phyloP scores from a whole-genome alignment of 2,113 vertebrate genomes.

The Tragelaphus imberbis region DNA sequence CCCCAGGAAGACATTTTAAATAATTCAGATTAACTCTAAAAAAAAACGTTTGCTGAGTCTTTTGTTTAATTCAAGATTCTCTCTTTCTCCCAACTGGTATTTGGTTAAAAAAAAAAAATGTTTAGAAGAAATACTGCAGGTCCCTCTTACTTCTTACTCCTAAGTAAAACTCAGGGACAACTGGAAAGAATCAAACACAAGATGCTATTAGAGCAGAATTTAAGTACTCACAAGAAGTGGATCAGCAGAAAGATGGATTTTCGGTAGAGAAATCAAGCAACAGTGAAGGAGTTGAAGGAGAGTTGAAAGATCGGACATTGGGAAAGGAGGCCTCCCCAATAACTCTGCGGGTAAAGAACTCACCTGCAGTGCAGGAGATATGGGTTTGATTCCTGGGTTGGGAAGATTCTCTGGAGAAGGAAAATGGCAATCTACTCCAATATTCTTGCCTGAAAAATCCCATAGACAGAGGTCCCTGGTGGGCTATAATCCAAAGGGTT shows the following conservation, averaged over 20 bases:
- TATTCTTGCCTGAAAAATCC: neutral
- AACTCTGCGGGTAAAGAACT: neutral
- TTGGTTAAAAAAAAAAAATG: neutral
- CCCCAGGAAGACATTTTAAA: slow-evolving; percentile 46
- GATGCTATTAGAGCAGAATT: neutral
- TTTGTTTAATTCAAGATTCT: slow-evolving; percentile 49
- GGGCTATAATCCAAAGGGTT: neutral
- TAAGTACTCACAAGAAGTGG: neutral
- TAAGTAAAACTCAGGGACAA: neutral
- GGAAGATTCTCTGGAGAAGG: neutral
- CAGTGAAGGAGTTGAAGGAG: neutral
- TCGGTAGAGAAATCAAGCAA: neutral
- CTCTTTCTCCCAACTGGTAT: neutral
- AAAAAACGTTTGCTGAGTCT: slow-evolving; percentile 18
- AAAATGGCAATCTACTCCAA: neutral
- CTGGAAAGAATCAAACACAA: neutral
- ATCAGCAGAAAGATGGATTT: neutral
- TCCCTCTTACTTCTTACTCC: neutral
- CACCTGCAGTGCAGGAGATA: neutral
- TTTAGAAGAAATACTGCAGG: slow-evolving; percentile 12
- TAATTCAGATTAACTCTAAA: slow-evolving; percentile 57
- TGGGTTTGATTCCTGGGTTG: neutral
- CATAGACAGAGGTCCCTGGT: neutral
- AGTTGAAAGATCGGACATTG: neutral
- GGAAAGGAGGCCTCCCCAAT: neutral